Percentiles rank a stretch among this genome's conserved stretches.
Evolutionary conservation across 2,113 vertebrate species (phyloP).

Genomic region (Phylloscopus trochilus): DNA sequence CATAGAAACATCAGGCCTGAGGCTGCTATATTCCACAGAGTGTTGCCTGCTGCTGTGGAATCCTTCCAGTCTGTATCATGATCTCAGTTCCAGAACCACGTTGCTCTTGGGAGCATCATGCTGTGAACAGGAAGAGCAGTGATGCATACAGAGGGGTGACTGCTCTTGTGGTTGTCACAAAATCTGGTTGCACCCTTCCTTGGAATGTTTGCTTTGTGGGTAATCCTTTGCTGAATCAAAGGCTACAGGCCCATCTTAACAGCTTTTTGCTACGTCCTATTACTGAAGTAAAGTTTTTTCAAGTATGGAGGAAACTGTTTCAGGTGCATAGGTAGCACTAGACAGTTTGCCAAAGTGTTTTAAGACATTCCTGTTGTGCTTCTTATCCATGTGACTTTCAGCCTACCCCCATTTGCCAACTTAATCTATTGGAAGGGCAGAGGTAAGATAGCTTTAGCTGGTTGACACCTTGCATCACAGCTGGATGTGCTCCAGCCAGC

Average conservation of each 20-base stretch:
- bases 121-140: not conserved
- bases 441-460: not conserved
- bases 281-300: not conserved
- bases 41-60: not conserved
- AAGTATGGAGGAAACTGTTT: not conserved
- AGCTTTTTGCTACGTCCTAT: not conserved
- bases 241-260: not conserved
- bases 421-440: not conserved
- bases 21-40: not conserved
- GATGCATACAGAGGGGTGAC: not conserved
- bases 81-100: not conserved
- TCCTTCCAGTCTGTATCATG: not conserved
- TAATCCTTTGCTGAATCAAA: not conserved
- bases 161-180: not conserved
- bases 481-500: not conserved
- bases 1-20: not conserved
- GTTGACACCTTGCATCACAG: not conserved
- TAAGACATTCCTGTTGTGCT: not conserved
- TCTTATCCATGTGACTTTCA: not conserved
- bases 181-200: not conserved
- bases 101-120: not conserved
- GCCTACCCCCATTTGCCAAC: not conserved
- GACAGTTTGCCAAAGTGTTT: not conserved
- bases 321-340: not conserved
- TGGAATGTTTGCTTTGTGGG: not conserved